Evolutionary conservation across 2,797 vertebrate species (phyloP), one percentile per base, ranked within the genome.

Genomic region (Sternarchorhynchus goeldii): DNA sequence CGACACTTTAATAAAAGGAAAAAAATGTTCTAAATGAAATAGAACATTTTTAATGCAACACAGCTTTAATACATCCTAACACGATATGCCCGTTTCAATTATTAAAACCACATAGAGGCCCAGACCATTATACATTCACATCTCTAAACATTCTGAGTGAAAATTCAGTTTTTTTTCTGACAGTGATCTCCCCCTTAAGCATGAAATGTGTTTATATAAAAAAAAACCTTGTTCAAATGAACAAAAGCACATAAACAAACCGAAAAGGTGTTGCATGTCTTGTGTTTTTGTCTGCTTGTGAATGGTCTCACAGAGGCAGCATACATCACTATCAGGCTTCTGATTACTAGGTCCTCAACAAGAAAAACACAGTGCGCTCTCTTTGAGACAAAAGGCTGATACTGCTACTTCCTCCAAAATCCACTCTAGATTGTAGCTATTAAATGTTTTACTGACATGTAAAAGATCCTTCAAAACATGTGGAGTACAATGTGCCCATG

Each of bases 11-110:
- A 84, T 84, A 83, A 88, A 83, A 76, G 75, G 87, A 70, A 78
- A 87, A 90, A 88, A 83, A 87, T 80, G 85, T 79, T 85, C 85
- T 81, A 77, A 56, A 63, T 83, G 82, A 88, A 90, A 88, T 79
- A 75, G 88, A 85, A 84, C 81, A 88, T 89, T 76, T 88, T 87
- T 65, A 83, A 91, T 82, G 85, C 69, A 62, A 85, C 86, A 87
- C 87, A 34, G 75, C 67, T 85, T 68, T 82, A 82, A 79, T 75
- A 83, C 82, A 82, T 90, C 73, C 85, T 83, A 65, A 74, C 85
- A 86, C 86, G 90, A 90, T 87, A 87, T 57, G 76, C 80, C 65
- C 10, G 41, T 82, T 84, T 92, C 83, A 91, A 89, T 91, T 88
- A 92, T 92, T 92, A 66, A 90, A 64, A 77, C 73, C 6, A 45